Evolutionary conservation across 2,113 vertebrate species (phyloP).

Genomic region (Cyprinodon brontotheroides): DNA sequence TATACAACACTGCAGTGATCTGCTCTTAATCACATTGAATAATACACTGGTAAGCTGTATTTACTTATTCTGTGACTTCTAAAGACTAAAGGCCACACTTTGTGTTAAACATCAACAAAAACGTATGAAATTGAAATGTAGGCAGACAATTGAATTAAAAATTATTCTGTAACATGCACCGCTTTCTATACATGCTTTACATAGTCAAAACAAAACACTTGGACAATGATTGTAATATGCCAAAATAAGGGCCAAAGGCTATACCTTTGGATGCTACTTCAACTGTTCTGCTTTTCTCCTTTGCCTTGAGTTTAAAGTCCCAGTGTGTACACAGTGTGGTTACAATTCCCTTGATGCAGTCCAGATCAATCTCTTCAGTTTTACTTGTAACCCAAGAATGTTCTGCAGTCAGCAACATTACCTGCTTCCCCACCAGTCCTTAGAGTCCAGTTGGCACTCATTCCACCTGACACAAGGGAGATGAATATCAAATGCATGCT

Average conservation of each 20-base stretch:
- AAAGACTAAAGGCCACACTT: neutral
- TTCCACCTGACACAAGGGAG: conserved; percentile 69
- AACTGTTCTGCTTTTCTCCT: conserved; percentile 32
- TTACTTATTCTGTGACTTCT: neutral
- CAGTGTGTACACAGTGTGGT: conserved; percentile 46
- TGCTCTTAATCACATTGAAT: too few relatives aligned
- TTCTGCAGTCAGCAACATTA: conserved; percentile 70
- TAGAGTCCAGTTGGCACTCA: conserved; percentile 68
- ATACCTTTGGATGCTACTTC: neutral
- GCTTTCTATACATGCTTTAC: neutral
- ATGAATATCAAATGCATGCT: conserved; percentile 75
- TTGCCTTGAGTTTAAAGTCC: conserved; percentile 52
- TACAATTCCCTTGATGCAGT: conserved; percentile 40
- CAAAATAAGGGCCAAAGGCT: neutral
- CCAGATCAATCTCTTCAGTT: conserved; percentile 62
- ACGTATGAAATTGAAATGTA: neutral
- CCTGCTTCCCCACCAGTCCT: conserved; percentile 58
- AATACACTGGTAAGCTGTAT: too few relatives aligned
- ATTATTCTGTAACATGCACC: neutral
- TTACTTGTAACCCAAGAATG: conserved; percentile 67
- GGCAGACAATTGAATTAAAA: neutral
- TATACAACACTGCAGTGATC: too few relatives aligned
- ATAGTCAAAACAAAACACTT: neutral
- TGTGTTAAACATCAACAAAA: neutral
- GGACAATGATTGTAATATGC: neutral